These are phyloP conservation scores for Zosterops pallidus DNA, from an alignment of 2,113 vertebrate species.

Conservation along the genomic window DNA sequence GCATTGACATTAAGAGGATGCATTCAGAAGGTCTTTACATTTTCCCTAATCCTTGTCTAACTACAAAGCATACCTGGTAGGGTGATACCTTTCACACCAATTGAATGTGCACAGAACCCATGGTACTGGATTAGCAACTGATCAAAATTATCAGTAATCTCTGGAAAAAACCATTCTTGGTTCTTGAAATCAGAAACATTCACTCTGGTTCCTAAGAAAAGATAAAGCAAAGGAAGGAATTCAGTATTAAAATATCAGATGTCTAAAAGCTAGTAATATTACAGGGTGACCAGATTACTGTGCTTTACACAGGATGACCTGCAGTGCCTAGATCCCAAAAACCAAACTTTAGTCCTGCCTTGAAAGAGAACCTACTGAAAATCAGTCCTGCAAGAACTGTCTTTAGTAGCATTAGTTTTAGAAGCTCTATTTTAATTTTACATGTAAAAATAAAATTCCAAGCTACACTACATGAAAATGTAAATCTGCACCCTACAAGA, in stretches of 20 bases:
- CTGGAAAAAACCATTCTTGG: conserved; percentile 88
- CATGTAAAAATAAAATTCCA: not conserved
- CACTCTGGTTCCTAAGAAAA: conserved; percentile 76
- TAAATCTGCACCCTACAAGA: not conserved
- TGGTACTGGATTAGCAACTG: conserved; percentile 83
- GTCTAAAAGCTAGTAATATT: not conserved
- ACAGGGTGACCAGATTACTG: not conserved
- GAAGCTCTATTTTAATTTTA: not conserved
- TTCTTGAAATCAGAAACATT: conserved; percentile 68
- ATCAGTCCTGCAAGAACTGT: not conserved
- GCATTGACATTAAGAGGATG: not conserved
- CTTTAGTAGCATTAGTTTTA: not conserved
- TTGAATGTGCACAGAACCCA: conserved; percentile 83
- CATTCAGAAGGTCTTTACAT: not conserved
- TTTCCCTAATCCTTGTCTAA: not conserved
- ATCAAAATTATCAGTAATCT: conserved; percentile 73
- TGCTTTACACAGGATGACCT: not conserved
- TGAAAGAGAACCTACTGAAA: not conserved
- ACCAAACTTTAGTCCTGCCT: not conserved
- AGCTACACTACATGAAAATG: not conserved
- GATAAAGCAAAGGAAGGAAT: not conserved
- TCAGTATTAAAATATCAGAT: not conserved
- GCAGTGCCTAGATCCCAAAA: not conserved
- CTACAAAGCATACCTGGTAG: conserved; percentile 81
- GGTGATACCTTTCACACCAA: conserved; percentile 80